Evolutionary conservation across 1,140 invertebrate species (phyloP).

Genomic region (Gryon sp.): DNA sequence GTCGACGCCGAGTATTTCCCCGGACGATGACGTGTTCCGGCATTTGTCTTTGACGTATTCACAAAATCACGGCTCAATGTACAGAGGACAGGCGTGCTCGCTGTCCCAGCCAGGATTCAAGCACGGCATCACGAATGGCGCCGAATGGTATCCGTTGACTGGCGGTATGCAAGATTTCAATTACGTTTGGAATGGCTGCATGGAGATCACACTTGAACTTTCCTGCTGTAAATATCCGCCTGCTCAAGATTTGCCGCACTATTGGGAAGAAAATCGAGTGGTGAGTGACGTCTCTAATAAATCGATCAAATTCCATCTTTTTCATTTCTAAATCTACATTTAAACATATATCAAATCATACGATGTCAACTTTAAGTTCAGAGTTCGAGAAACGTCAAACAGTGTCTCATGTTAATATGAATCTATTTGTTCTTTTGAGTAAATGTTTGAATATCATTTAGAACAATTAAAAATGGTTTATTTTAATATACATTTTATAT

Average conservation of each 20-base stretch:
- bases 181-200: constrained; percentile 98
- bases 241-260: constrained; percentile 89
- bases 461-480: no score
- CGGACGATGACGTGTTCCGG: constrained; percentile 96
- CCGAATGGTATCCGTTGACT: constrained; percentile 94
- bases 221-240: constrained; percentile 98
- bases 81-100: constrained; percentile 89
- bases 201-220: constrained; percentile 98
- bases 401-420: no score
- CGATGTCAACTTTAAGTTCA: no score
- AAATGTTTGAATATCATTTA: no score
- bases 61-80: constrained; percentile 92
- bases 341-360: no score
- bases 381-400: no score
- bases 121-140: constrained; percentile 94
- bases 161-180: constrained; percentile 98
- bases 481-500: no score
- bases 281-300: constrained; percentile 77
- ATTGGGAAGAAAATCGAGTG: constrained; percentile 97
- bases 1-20: constrained; percentile 88
- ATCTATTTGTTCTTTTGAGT: no score
- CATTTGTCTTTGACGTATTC: constrained; percentile 94
- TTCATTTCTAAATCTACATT: no score
- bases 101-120: constrained; percentile 86
- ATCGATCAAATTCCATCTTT: constrained; percentile 3